Percentiles rank a stretch among this genome's conserved stretches.
Evolutionary conservation across 1,140 invertebrate species (phyloP).

Genomic region (Procambarus clarkii): DNA sequence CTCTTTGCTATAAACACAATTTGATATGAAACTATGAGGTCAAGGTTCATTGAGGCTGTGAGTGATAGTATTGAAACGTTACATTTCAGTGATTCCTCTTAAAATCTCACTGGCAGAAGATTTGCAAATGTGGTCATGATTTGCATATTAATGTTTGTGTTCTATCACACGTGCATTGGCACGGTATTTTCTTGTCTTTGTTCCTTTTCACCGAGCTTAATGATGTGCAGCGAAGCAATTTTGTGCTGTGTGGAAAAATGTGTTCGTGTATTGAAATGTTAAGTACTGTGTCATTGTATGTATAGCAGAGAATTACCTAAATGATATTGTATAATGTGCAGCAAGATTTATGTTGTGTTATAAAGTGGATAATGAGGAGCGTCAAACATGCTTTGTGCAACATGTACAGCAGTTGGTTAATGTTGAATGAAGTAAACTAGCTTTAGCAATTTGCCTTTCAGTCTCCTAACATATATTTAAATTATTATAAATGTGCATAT

Average conservation of each 20-base stretch:
- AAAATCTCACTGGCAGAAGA: neutral
- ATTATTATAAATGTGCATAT: too few relatives aligned
- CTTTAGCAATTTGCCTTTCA: neutral
- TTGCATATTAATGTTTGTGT: neutral
- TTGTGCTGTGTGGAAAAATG: neutral
- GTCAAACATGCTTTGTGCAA: neutral
- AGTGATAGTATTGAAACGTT: neutral
- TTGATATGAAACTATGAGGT: neutral
- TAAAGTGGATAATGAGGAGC: neutral
- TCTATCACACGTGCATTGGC: neutral
- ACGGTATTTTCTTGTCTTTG: neutral
- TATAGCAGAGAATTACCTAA: neutral
- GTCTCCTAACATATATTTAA: neutral
- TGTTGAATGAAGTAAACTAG: slow-evolving; percentile 7
- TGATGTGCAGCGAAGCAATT: slow-evolving; percentile 3
- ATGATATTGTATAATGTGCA: neutral
- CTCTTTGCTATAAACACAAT: neutral
- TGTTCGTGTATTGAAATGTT: neutral
- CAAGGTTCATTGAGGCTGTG: neutral
- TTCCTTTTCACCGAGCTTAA: slow-evolving; percentile 4
- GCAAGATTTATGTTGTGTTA: neutral
- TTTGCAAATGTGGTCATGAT: neutral
- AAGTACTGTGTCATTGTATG: neutral
- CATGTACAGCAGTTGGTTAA: neutral
- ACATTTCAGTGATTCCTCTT: neutral